Conservation (phyloP, 2,113 vertebrate genomes). For the Stomatorhinus ivindoensis region DNA sequence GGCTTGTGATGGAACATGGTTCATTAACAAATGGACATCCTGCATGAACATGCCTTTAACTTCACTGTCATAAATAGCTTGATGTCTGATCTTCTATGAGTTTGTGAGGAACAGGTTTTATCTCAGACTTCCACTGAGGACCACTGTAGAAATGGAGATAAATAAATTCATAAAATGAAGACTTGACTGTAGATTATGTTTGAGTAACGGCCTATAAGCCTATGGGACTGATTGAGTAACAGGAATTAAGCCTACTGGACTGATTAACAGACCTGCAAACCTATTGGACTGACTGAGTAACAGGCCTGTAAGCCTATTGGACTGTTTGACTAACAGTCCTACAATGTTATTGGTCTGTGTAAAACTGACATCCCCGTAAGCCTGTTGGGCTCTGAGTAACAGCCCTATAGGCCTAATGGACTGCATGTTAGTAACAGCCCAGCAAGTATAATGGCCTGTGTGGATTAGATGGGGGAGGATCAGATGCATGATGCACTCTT, state of each 20-base stretch:
- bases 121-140: not conserved
- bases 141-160: not conserved
- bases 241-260: not conserved
- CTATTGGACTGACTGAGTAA: not conserved
- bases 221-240: not conserved
- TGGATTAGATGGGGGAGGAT: not conserved
- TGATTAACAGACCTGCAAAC: not conserved
- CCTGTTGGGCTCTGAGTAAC: not conserved
- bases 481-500: not conserved
- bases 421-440: not conserved
- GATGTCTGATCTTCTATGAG: not conserved
- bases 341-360: no score
- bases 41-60: not conserved
- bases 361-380: not conserved
- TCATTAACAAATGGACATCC: not conserved
- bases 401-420: not conserved
- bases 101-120: not conserved
- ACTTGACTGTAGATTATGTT: not conserved
- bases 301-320: not conserved
- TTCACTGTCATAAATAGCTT: not conserved
- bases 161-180: not conserved
- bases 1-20: not conserved
- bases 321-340: not conserved
- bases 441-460: not conserved
- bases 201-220: not conserved